Conservation (phyloP, 2,113 vertebrate genomes). For the Gallinago jamesoni region DNA sequence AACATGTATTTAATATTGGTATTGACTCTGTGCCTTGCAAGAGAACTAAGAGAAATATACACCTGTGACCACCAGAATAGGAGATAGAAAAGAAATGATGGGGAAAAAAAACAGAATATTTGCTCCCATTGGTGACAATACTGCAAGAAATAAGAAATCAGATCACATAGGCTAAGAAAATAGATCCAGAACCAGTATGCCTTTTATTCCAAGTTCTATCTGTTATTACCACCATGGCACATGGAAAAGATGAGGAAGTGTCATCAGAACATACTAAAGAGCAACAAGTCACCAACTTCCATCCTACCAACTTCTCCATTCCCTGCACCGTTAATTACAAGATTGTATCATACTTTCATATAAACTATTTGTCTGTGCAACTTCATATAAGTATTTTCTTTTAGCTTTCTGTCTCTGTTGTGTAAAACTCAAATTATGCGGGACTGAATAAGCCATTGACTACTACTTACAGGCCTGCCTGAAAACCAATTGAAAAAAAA, state of each 20-base stretch:
- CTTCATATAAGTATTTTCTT: not conserved
- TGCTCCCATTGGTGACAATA: not conserved
- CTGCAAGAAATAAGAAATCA: not conserved
- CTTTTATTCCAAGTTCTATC: not conserved
- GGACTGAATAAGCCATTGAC: not conserved
- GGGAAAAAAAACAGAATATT: fast-evolving
- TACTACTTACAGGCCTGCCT: not conserved
- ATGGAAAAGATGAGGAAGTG: not conserved
- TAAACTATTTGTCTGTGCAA: not conserved
- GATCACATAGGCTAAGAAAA: not conserved
- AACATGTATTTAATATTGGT: not conserved
- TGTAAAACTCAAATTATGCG: not conserved
- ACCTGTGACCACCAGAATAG: not conserved
- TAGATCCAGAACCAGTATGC: not conserved
- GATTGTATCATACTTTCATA: not conserved
- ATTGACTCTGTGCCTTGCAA: not conserved
- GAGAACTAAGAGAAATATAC: not conserved
- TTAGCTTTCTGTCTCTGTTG: not conserved
- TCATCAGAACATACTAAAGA: not conserved
- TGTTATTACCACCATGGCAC: not conserved
- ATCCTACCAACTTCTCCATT: not conserved
- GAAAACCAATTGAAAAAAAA: not conserved
- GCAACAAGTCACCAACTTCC: not conserved
- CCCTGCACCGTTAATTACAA: not conserved
- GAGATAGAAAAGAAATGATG: not conserved